Base-by-base conservation (phyloP, 1,140 invertebrate species). In the Tetragonula clypearis region DNA sequence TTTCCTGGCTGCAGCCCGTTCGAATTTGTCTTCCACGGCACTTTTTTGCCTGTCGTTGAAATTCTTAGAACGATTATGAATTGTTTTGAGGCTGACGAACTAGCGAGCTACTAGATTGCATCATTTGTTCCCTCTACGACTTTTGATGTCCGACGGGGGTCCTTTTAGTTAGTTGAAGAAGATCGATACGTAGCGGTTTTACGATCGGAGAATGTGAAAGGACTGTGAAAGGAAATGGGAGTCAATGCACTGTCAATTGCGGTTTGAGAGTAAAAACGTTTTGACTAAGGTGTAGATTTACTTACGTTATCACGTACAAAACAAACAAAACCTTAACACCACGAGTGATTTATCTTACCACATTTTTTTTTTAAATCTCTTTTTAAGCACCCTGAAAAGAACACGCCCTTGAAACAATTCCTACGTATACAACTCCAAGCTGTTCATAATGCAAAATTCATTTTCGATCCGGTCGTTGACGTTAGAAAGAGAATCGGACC, bases 61-160 rank as follows among this genome's bases (percentile, higher is more conserved):
- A 84, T 84, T 79, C 76, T 71, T 56, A 49, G 77, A 84, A 84
- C 77, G 65, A 60, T 78, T 53, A 79, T 78, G 56, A 17, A 35
- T 75, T n/a, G 49, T 79, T 17, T 35, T 21, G 23, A 14, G 78
- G 78, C 78, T 79, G 65, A 79, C 19, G 78, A 79, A 79, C 78
- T 26, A 35, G 35, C 35, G 35, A 35, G 65, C 9, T 41, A n/a
- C 11, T 2, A 14, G 17, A 62, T 62, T 14, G 35, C 26, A 8
- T 79, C 65, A 23, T 69, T 56, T 30, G 41, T 79, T 66, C 1
- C 0, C 35, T 35, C 35, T 35, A 3, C 60, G 23, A n/a, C 58
- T 53, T 71, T 66, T 58, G 9, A 30, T 79, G 69, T 74, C 74
- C 41, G 0, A 41, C 2, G n/a, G 19, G 62, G 53, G 12, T 75